Evolutionary conservation across 2,888 invertebrate species (phyloP).

Genomic region (Crocallis elinguaria): DNA sequence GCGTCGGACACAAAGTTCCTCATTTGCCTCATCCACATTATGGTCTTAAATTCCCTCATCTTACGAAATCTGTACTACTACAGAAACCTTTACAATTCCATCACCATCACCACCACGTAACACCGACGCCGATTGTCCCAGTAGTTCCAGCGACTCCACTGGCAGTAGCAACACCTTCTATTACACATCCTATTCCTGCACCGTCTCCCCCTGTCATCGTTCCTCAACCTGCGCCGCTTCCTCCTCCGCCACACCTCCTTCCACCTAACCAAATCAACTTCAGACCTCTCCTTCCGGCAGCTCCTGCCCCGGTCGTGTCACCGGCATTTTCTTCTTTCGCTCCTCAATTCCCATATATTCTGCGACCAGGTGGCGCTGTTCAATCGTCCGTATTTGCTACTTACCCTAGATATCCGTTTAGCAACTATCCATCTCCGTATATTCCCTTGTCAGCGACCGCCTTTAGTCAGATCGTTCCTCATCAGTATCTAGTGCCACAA

Average conservation of each 20-base stretch:
- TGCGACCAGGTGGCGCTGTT: slow-evolving; percentile 75
- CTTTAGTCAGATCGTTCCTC: slow-evolving; percentile 56
- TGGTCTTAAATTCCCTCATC: slow-evolving; percentile 68
- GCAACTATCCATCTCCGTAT: slow-evolving; percentile 62
- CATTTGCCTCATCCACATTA: slow-evolving; percentile 66
- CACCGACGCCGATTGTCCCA: slow-evolving; percentile 65
- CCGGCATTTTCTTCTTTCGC: slow-evolving; percentile 47
- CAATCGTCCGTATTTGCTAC: slow-evolving; percentile 77
- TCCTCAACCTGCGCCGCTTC: slow-evolving; percentile 50
- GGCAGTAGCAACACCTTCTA: slow-evolving; percentile 54
- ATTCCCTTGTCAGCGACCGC: slow-evolving; percentile 50
- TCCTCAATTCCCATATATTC: slow-evolving; percentile 64
- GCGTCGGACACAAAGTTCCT: slow-evolving; percentile 67
- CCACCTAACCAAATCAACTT: slow-evolving; percentile 56
- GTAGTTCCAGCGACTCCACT: slow-evolving; percentile 52
- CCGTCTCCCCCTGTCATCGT: slow-evolving; percentile 55
- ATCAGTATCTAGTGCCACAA: slow-evolving; percentile 58
- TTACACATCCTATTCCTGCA: slow-evolving; percentile 61
- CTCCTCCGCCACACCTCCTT: slow-evolving; percentile 53
- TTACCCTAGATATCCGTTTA: slow-evolving; percentile 73
- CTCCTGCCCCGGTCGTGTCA: slow-evolving; percentile 50
- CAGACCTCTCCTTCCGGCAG: slow-evolving; percentile 51
- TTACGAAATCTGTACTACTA: slow-evolving; percentile 56
- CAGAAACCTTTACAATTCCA: slow-evolving; percentile 71
- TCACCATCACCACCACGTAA: slow-evolving; percentile 76